phyloP scores from a whole-genome alignment of 2,113 vertebrate genomes.

The Clarias macrocephalus region DNA sequence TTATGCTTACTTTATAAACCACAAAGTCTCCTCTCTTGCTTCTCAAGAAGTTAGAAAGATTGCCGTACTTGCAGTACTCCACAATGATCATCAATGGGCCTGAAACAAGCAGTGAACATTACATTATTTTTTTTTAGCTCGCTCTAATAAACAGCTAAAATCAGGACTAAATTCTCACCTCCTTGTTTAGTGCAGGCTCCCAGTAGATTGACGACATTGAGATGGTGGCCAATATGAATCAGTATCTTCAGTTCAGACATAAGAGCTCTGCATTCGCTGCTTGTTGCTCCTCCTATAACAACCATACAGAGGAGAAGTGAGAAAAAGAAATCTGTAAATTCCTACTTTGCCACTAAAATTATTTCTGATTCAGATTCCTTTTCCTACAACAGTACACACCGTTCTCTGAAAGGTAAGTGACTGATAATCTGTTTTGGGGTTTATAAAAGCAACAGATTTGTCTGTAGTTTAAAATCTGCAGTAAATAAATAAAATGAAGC shows the following conservation, averaged over 20 bases:
- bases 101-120: conserved; percentile 52
- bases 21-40: conserved; percentile 87
- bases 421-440: not conserved
- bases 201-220: conserved; percentile 92
- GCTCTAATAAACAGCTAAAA: not conserved
- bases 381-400: not conserved
- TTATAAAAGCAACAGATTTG: not conserved
- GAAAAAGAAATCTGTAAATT: not conserved
- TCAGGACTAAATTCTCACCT: conserved; percentile 71
- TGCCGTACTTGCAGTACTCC: conserved; percentile 93
- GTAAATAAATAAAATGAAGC: not conserved
- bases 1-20: conserved; percentile 82
- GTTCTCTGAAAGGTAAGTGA: not conserved
- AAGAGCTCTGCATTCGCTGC: conserved; percentile 88
- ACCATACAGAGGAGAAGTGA: conserved; percentile 22
- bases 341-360: not conserved
- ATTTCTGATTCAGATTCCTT: not conserved
- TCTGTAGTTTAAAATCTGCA: not conserved
- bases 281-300: conserved; percentile 86
- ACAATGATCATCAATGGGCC: conserved; percentile 93
- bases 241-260: conserved; percentile 96
- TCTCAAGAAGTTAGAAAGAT: conserved; percentile 88
- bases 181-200: conserved; percentile 93
- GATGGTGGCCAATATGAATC: conserved; percentile 91
- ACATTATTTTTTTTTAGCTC: not conserved